Evolutionary conservation across 2,888 invertebrate genomes (phyloP), one percentile per base, ranked within the genome.

Genomic region (Ennomos erosarius): DNA sequence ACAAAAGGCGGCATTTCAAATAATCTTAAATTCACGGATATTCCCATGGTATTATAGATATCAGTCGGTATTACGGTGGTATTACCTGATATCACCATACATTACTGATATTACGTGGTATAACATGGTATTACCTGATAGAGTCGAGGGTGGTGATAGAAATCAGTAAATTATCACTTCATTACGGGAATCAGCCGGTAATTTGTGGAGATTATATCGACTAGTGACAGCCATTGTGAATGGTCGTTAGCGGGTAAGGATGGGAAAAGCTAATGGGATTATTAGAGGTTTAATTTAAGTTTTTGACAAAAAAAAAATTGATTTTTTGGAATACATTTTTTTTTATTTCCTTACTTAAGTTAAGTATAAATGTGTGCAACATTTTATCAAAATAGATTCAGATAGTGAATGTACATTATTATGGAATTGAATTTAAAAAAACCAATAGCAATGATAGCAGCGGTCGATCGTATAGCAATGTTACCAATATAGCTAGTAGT

Each of bases 91-190:
- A 26, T 26, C 26, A 26, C 5, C 26, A 34, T 10, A 10, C 33
- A 44, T 45, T 35, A 34, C 45, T 12, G 35, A 34, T 39, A 33
- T 49, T 11, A 39, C 37, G 26, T 26, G 26, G 12, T 39, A 33
- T 48, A 9, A 26, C 13, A 16, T 16, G 3, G 16, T 16, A 16
- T 16, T 16, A 16, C 40, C 10, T 2, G 42, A n/a, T 13, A 43
- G 36, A n/a, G 36, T 11, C 42, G 10, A 10, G 26, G 0, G 0
- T 3, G 11, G 35, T 26, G 53, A 54, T 49, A 10, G 10, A 36
- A 53, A 49, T 53, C 58, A 13, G 45, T 59, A 54, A 53, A 53
- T 48, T 36, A 59, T 53, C 58, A 37, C 53, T 39, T 59, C 45
- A 45, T 53, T 49, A 48, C 11, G 44, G 12, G 16, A 40, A 45